Evolutionary conservation across 2,797 vertebrate genomes (phyloP).

Genomic region (Pseudomugil tenellus): DNA sequence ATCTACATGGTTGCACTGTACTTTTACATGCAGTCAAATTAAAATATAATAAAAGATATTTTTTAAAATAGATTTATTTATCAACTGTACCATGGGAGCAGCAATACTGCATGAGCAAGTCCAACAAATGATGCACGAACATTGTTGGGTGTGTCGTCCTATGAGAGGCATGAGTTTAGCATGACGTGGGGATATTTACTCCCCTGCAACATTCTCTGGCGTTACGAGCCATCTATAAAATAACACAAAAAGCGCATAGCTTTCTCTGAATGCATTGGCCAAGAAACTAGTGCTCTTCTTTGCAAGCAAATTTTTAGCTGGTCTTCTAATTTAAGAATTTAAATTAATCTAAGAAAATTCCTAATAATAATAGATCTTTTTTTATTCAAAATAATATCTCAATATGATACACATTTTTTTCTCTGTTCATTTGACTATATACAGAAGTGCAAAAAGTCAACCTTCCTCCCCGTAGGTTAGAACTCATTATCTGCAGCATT

Average conservation of each 20-base stretch:
- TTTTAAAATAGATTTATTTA: conserved; percentile 48
- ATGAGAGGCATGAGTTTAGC: conserved; percentile 69
- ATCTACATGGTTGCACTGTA: conserved; percentile 67
- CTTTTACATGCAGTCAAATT: conserved; percentile 92
- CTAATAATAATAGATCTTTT: conserved; percentile 99
- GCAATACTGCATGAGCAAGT: conserved; percentile 66
- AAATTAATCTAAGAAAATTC: conserved; percentile 99
- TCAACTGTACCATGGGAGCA: conserved; percentile 73
- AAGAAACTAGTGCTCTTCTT: conserved; percentile 92
- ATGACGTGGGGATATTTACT: conserved; percentile 63
- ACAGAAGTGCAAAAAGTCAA: conserved; percentile 99
- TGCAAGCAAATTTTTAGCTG: conserved; percentile 98
- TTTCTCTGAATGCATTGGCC: conserved; percentile 88
- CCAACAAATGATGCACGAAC: conserved; percentile 74
- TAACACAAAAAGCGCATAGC: conserved; percentile 93
- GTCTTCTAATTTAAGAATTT: conserved; percentile 91
- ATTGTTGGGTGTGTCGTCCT: conserved; percentile 85
- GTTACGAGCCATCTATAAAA: conserved; percentile 92
- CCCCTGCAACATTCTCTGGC: conserved; percentile 91
- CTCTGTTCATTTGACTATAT: conserved; percentile 99
- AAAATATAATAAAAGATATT: conserved; percentile 85
- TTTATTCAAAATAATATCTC: conserved; percentile 99
- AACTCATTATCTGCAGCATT: conserved; percentile 94
- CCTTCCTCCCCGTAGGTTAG: conserved; percentile 94
- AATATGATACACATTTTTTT: conserved; percentile 99